These are phyloP conservation scores for Seira musarum DNA, from an alignment of 2,888 invertebrate species.

Conservation along the genomic window DNA sequence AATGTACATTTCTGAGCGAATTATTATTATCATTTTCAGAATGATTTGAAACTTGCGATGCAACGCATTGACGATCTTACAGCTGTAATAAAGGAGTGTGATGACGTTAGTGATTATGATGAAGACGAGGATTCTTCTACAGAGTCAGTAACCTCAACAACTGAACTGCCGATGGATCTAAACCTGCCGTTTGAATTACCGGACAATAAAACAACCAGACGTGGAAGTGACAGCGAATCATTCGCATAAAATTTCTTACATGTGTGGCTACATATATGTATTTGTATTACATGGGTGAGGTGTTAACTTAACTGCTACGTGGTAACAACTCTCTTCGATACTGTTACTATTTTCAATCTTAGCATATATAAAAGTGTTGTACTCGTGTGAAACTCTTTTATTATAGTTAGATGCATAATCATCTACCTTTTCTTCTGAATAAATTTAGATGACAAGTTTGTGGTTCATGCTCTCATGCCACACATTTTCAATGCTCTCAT, in stretches of 20 bases:
- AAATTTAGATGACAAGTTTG: too few relatives aligned
- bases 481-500: too few relatives aligned
- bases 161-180: conserved; percentile 54
- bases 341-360: conserved; percentile 47
- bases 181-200: conserved; percentile 47
- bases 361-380: too few relatives aligned
- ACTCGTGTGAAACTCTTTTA: too few relatives aligned
- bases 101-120: conserved; percentile 69
- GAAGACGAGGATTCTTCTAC: conserved; percentile 69
- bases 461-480: too few relatives aligned
- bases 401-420: too few relatives aligned
- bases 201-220: conserved; percentile 44
- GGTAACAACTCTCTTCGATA: conserved; percentile 50
- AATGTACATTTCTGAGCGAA: too few relatives aligned
- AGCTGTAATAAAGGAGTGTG: conserved; percentile 90
- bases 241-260: conserved; percentile 51
- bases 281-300: too few relatives aligned
- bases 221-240: conserved; percentile 58
- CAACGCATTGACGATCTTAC: conserved; percentile 93
- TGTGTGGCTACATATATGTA: too few relatives aligned
- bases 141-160: conserved; percentile 67
- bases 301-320: too few relatives aligned
- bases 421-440: too few relatives aligned
- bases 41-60: conserved; percentile 88
- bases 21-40: conserved; percentile 70